Base-by-base conservation (phyloP, 2,888 invertebrate genomes). In the Hipparchia semele region DNA sequence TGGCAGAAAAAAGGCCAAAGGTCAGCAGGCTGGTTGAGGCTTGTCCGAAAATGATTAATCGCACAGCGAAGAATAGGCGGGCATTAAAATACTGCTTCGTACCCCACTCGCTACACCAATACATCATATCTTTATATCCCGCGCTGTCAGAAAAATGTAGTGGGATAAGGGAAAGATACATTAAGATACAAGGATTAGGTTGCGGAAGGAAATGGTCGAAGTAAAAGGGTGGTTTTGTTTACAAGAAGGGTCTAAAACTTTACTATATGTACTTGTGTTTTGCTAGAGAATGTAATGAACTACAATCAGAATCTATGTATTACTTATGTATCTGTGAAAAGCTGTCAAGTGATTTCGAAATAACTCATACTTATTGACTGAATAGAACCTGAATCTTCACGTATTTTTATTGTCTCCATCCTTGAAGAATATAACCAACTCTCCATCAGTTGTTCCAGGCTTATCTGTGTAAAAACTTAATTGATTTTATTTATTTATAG, bases 21-120 rank as follows among this genome's bases (percentile, higher is more conserved):
- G 75, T 75, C 68, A 68, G 13, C 46, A 71, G 65, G 68, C 67
- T 68, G 72, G 71, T 62, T 64, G 71, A 59, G 66, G 68, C 66
- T 68, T 49, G 71, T 69, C 71, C 74, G 49, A 59, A 75, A 74
- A 76, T 73, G 73, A 78, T 77, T 73, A 77, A 76, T 77, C 74
- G 76, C 65, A 45, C 12, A 71, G 67, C 64, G 46, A 71, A 71
- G 72, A 73, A 80, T 75, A 77, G 73, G 64, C 77, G 78, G 79
- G 77, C 82, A 80, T 83, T 81, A 81, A 81, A 82, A 81, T 78
- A 83, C 80, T 79, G 75, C 81, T 81, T 81, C 79, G 78, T 82
- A 81, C 80, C 82, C 81, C 80, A 80, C 78, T 77, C 75, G 78
- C 76, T 75, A 6, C 49, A 73, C 78, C 80, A 78, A 78, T 81